phyloP scores from a whole-genome alignment of 2,888 invertebrate species.

The Polia nebulosa region DNA sequence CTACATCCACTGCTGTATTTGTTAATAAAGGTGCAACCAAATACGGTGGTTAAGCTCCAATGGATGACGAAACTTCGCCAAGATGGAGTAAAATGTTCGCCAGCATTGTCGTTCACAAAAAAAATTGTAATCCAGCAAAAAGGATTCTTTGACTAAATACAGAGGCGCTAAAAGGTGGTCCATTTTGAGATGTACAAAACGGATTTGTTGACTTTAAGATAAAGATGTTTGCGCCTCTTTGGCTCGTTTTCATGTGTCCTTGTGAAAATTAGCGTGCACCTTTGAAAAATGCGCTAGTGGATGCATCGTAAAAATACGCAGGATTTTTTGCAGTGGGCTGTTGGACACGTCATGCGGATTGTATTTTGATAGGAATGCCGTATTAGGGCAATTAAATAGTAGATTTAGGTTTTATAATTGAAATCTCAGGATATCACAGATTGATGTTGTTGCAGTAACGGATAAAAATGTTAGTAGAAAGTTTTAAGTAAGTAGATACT shows the following conservation, averaged over 20 bases:
- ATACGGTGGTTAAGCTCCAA: neutral
- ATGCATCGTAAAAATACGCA: conserved; percentile 26
- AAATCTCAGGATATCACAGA: neutral
- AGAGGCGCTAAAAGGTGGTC: conserved; percentile 88
- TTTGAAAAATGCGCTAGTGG: conserved; percentile 46
- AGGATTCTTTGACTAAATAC: conserved; percentile 80
- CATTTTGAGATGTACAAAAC: conserved; percentile 71
- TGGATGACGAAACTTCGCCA: conserved; percentile 1
- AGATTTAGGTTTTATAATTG: neutral
- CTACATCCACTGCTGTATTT: conserved; percentile 3
- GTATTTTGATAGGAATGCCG: conserved; percentile 8
- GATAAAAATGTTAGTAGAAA: too few relatives aligned
- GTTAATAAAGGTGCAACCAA: accelerated
- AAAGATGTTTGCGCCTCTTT: conserved; percentile 73
- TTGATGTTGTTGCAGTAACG: too few relatives aligned
- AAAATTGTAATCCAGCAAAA: conserved; percentile 67
- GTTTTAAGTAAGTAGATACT: too few relatives aligned
- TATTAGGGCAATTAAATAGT: neutral
- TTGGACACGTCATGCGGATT: conserved; percentile 56
- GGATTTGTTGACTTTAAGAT: conserved; percentile 75
- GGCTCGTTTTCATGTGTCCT: conserved; percentile 67
- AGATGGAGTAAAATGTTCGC: accelerated
- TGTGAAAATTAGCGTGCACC: conserved; percentile 77
- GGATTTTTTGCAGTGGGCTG: conserved; percentile 11
- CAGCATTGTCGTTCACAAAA: neutral